A percentile compares a stretch with the other conserved stretches of the same genome.
These are phyloP conservation scores for Alsophila aescularia DNA, from an alignment of 2,888 invertebrate species.

Conservation along the genomic window DNA sequence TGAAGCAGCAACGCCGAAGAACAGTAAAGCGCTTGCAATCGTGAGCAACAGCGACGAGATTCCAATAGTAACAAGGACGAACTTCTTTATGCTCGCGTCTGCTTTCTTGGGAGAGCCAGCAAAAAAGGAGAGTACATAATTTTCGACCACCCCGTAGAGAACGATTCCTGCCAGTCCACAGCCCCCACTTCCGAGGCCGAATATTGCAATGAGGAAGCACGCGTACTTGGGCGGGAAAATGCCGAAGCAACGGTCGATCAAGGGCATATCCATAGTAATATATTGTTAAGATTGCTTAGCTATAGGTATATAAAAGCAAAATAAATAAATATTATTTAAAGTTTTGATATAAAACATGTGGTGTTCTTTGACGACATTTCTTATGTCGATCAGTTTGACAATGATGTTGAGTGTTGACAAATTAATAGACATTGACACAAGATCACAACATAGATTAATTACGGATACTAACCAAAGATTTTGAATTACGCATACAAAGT, in stretches of 20 bases:
- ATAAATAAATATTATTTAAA: too few relatives aligned
- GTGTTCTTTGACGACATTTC: too few relatives aligned
- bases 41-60: background rate
- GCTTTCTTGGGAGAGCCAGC: background rate
- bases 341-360: too few relatives aligned
- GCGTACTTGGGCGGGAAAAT: constrained; percentile 46
- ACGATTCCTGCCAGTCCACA: constrained; percentile 44
- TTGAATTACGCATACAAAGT: too few relatives aligned
- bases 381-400: too few relatives aligned
- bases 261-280: constrained; percentile 46
- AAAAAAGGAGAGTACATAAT: background rate
- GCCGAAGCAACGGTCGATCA: constrained; percentile 45
- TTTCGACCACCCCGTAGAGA: constrained; percentile 52
- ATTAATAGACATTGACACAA: too few relatives aligned
- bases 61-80: background rate
- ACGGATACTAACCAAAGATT: too few relatives aligned
- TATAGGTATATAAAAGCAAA: too few relatives aligned
- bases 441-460: too few relatives aligned
- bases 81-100: background rate
- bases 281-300: background rate
- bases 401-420: too few relatives aligned
- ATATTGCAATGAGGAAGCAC: constrained; percentile 49
- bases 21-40: background rate
- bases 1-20: background rate
- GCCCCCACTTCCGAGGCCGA: constrained; percentile 46